These are phyloP conservation scores for Melanotaenia maccullochi DNA, from an alignment of 2,797 vertebrate genomes.

Conservation along the genomic window DNA sequence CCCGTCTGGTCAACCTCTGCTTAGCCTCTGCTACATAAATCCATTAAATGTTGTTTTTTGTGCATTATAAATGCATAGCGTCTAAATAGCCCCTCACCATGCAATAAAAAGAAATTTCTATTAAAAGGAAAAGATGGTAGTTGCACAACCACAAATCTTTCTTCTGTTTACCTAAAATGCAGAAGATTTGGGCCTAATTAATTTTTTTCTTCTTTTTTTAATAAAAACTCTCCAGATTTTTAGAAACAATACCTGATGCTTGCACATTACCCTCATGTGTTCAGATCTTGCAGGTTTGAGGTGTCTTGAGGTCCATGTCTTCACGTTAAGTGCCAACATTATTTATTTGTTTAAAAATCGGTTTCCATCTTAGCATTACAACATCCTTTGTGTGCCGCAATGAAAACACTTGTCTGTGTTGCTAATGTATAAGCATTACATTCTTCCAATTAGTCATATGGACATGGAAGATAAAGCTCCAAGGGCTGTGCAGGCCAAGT, in stretches of 20 bases:
- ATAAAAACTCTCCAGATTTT: background rate
- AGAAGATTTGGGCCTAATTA: constrained; percentile 5
- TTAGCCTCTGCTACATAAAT: constrained; percentile 43
- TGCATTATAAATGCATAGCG: constrained; percentile 48
- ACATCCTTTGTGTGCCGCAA: constrained; percentile 42
- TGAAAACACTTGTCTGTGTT: constrained; percentile 4
- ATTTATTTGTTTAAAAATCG: background rate
- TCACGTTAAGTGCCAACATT: constrained; percentile 57
- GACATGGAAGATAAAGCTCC: constrained; percentile 42
- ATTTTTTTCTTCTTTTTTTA: background rate
- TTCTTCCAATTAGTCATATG: constrained; percentile 41
- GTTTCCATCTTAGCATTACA: constrained; percentile 7
- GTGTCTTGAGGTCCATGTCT: constrained; percentile 23
- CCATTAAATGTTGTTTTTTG: constrained; percentile 44
- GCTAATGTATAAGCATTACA: constrained; percentile 22
- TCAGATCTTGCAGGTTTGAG: constrained; percentile 39
- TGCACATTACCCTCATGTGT: constrained; percentile 13
- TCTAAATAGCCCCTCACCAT: constrained; percentile 31
- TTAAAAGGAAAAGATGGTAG: constrained; percentile 40
- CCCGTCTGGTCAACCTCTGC: constrained; percentile 58
- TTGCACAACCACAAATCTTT: constrained; percentile 24
- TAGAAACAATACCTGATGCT: background rate
- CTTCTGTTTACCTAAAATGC: constrained; percentile 8
- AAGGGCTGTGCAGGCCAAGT: constrained; percentile 56
- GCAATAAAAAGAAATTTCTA: constrained; percentile 61